Conservation (phyloP, 2,113 vertebrate species). For the Anas platyrhynchos region DNA sequence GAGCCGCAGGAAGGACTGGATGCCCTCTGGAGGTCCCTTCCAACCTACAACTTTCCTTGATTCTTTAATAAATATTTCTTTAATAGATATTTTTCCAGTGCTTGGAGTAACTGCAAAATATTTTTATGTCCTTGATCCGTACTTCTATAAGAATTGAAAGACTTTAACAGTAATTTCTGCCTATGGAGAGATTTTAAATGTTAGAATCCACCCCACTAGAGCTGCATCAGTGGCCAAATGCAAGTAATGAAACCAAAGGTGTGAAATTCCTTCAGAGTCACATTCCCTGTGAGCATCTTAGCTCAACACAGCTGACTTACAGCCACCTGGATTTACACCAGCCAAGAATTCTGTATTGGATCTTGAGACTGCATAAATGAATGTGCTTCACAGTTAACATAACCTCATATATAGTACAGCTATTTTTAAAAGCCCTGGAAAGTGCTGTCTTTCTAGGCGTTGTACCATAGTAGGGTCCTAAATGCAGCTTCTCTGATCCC, state of each 20-base stretch:
- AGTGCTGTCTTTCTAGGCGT: not conserved
- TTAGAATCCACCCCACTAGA: not conserved
- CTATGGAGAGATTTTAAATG: not conserved
- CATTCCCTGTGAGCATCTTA: not conserved
- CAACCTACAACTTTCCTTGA: fast-evolving
- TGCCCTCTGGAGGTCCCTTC: not conserved
- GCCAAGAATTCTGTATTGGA: not conserved
- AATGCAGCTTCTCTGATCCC: not conserved
- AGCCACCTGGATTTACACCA: not conserved
- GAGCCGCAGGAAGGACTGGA: not conserved
- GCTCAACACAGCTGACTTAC: not conserved
- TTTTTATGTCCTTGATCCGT: not conserved
- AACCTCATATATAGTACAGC: not conserved
- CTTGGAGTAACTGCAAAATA: conserved; percentile 5
- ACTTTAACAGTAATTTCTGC: conserved; percentile 3
- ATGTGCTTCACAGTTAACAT: conserved; percentile 45
- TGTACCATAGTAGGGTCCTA: not conserved
- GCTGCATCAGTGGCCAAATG: not conserved
- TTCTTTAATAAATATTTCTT: conserved; percentile 18
- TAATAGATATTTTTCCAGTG: conserved; percentile 35
- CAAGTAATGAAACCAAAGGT: conserved; percentile 2
- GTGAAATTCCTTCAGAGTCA: not conserved
- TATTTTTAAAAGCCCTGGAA: not conserved
- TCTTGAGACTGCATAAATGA: conserved; percentile 42
- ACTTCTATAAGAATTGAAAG: not conserved